Evolutionary conservation across 2,888 invertebrate genomes (phyloP), one percentile per base, ranked within the genome.

Genomic region (Scotopteryx bipunctaria): DNA sequence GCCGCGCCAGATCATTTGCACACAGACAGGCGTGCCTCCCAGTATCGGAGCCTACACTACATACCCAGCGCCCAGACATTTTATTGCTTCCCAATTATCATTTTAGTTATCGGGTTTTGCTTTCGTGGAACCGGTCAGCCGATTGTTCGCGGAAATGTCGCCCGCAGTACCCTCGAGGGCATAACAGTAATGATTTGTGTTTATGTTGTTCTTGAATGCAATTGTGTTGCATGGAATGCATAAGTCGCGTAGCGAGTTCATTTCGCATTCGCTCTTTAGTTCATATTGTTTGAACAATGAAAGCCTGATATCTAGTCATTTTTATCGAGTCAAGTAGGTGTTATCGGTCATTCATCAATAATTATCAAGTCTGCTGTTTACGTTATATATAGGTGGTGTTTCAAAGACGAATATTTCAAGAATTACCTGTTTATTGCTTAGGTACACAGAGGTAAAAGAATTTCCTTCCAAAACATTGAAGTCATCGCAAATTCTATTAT

Each of bases 1-100:
- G 79, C 72, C 75, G 76, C 76, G 76, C 72, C 80, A 80, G 78
- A 81, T 85, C 86, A 86, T 86, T 87, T 86, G 87, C 89, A 86
- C 85, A 86, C 81, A 83, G 78, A 71, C 83, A 82, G 79, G 71
- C 84, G 72, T 71, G 76, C 76, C 64, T 60, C 38, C 40, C 70
- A 66, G 72, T 73, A 53, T 47, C 47, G 38, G 37, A 47, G 42
- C 46, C 41, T 52, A 41, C 40, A 35, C 41, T 52, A 41, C 40
- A 35, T 52, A 33, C 75, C 70, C 73, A 69, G 76, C 73, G 78
- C 71, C 69, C 70, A 62, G 64, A 69, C 64, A 61, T 73, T 85
- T 84, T 85, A 86, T 83, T 78, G 76, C 80, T 79, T 86, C 79
- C 81, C 76, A 83, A 79, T 79, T 78, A 81, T 81, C 76, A 76